Percentiles rank a stretch among this genome's conserved stretches.
Conservation (phyloP, 1,140 invertebrate genomes). For the Calycopis cecrops region DNA sequence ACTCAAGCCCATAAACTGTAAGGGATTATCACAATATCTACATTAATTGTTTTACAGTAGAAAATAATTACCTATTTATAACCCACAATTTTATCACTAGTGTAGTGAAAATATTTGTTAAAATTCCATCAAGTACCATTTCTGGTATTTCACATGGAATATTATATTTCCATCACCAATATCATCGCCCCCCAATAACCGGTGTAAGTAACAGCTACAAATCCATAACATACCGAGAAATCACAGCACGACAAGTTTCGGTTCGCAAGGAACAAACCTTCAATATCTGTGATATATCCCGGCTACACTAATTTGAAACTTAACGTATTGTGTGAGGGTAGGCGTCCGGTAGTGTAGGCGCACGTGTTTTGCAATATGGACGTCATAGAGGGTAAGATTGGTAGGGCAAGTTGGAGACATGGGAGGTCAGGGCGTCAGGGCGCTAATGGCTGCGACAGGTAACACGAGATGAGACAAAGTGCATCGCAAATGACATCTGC, state of each 20-base stretch:
- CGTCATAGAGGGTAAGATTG: slow-evolving; percentile 59
- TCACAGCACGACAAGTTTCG: slow-evolving; percentile 70
- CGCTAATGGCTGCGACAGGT: slow-evolving; percentile 70
- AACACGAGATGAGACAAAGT: slow-evolving; percentile 68
- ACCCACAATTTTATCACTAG: too few species aligned
- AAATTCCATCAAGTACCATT: too few species aligned
- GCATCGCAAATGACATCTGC: slow-evolving; percentile 62
- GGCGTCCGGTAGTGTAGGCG: slow-evolving; percentile 17
- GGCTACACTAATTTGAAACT: slow-evolving; percentile 21
- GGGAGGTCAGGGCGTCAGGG: slow-evolving; percentile 45
- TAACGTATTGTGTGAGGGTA: slow-evolving; percentile 11
- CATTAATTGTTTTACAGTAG: too few species aligned
- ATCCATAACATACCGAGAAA: slow-evolving; percentile 39
- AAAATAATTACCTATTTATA: too few species aligned
- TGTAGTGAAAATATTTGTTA: too few species aligned
- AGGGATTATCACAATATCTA: too few species aligned
- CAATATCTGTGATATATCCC: slow-evolving; percentile 12
- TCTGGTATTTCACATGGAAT: neutral
- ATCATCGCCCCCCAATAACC: slow-evolving; percentile 40
- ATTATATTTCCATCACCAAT: slow-evolving; percentile 1
- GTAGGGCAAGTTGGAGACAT: slow-evolving; percentile 53
- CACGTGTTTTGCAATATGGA: slow-evolving; percentile 16
- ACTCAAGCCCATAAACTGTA: too few species aligned
- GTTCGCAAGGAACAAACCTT: slow-evolving; percentile 37
- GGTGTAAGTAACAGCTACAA: slow-evolving; percentile 31